Evolutionary conservation across 2,888 invertebrate genomes (phyloP), one percentile per base, ranked within the genome.

Genomic region (Girardia tigrina): DNA sequence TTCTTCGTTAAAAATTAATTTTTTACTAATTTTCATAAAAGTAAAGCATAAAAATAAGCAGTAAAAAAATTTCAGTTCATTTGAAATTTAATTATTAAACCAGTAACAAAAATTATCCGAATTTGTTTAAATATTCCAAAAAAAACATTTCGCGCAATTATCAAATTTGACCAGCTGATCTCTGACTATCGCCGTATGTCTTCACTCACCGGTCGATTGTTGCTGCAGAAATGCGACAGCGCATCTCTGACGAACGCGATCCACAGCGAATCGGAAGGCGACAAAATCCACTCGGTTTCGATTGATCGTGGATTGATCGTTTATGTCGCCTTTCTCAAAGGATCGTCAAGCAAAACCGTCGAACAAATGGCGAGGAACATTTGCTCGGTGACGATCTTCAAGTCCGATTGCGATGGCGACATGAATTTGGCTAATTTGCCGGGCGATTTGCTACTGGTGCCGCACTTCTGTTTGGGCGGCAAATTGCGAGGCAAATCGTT

Each of bases 401-500:
- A 56, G n/a, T 12, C 4, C 23, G 56, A 56, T 20, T 6, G 23
- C 23, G n/a, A 56, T 56, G n/a, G 20, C 23, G 8, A 56, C n/a
- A 56, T 16, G n/a, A 23, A 56, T 56, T 56, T 56, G 23, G 56
- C 20, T 20, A 56, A n/a, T 56, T 56, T 56, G 23, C 56, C 56
- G n/a, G 56, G 56, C 23, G 56, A 56, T n/a, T 56, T 56, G 23
- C 4, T 56, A 23, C 56, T 56, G n/a, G 23, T 56, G 4, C 56
- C 56, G n/a, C 56, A 56, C 23, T 56, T 56, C 23, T 56, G 56
- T 56, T 56, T 56, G n/a, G 56, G 56, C 4, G 56, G 56, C 6
- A 56, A 56, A 56, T 56, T 56, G 23, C n/a, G 56, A 56, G n/a
- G 56, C 23, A 56, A 56, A 56, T 56, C 56, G 4, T 56, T 56